phyloP scores from a whole-genome alignment of 2,113 vertebrate species.

The Semicossyphus pulcher region DNA sequence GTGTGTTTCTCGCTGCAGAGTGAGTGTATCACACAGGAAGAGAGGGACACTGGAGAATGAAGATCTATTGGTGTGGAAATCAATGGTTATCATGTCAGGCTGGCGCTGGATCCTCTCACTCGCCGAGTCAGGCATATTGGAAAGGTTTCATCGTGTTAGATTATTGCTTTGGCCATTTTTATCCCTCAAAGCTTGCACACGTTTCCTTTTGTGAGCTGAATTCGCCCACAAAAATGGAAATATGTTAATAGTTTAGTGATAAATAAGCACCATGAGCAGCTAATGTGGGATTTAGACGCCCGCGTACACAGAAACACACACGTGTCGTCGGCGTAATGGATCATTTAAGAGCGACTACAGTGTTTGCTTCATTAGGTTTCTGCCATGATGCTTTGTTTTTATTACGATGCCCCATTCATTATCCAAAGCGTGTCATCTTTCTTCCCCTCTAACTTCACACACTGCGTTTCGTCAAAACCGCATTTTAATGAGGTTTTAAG shows the following conservation, averaged over 20 bases:
- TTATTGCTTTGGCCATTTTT: slow-evolving; percentile 52
- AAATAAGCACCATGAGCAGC: not conserved
- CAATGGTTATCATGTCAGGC: slow-evolving; percentile 75
- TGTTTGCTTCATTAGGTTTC: slow-evolving; percentile 49
- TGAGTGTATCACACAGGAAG: slow-evolving; percentile 43
- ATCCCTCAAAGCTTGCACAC: slow-evolving; percentile 17
- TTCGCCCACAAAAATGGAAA: not conserved
- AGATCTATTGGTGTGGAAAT: slow-evolving; percentile 71
- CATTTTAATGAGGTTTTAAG: slow-evolving; percentile 31
- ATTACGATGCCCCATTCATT: slow-evolving; percentile 41
- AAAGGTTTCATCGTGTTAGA: slow-evolving; percentile 54
- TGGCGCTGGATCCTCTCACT: slow-evolving; percentile 53
- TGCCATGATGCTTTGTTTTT: slow-evolving; percentile 29
- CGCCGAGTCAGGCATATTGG: slow-evolving; percentile 37
- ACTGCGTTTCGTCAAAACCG: slow-evolving; percentile 7
- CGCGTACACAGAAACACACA: not conserved
- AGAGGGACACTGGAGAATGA: slow-evolving; percentile 54
- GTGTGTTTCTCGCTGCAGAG: slow-evolving; percentile 34
- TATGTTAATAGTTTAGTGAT: not conserved
- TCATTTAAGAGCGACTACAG: slow-evolving; percentile 29
- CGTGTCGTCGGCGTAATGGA: slow-evolving; percentile 46
- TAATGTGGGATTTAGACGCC: slow-evolving; percentile 13
- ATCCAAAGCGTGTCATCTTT: slow-evolving; percentile 13
- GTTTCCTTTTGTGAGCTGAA: slow-evolving; percentile 5
- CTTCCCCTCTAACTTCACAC: not conserved